Conservation (phyloP, 2,113 vertebrate genomes). For the Agapornis roseicollis region DNA sequence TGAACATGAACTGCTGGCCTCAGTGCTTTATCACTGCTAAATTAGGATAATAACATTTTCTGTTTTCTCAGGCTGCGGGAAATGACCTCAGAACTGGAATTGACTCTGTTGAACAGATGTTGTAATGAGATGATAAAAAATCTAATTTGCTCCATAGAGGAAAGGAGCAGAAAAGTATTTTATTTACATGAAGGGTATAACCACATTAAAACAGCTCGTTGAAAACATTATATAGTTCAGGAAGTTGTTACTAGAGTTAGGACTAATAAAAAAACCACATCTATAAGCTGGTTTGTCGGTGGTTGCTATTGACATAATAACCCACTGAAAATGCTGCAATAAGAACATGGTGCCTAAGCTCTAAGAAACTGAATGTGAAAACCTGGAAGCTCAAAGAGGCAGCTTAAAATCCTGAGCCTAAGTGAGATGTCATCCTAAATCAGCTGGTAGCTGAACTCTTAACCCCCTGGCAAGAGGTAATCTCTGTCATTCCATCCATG, state of each 20-base stretch:
- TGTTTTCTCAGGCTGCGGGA: conserved; percentile 20
- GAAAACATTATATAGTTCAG: not conserved
- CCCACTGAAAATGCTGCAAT: not conserved
- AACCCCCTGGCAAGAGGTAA: not conserved
- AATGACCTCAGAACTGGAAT: conserved; percentile 26
- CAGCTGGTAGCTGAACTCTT: not conserved
- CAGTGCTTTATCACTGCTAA: not conserved
- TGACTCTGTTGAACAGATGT: conserved; percentile 44
- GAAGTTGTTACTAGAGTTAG: not conserved
- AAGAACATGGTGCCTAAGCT: not conserved
- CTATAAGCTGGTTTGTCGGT: not conserved
- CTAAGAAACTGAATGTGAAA: not conserved
- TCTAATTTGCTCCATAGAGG: not conserved
- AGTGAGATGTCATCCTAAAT: not conserved
- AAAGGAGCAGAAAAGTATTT: conserved; percentile 23
- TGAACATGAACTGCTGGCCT: not conserved
- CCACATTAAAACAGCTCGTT: not conserved
- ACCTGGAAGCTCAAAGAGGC: not conserved
- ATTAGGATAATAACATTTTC: conserved; percentile 38
- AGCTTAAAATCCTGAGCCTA: not conserved
- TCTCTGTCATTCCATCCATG: not conserved
- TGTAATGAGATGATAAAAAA: conserved; percentile 31
- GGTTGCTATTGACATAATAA: not conserved
- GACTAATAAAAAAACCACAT: not conserved
- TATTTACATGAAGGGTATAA: conserved; percentile 16